Conservation (phyloP, 1,140 invertebrate genomes). For the Caenorhabditis briggsae region DNA sequence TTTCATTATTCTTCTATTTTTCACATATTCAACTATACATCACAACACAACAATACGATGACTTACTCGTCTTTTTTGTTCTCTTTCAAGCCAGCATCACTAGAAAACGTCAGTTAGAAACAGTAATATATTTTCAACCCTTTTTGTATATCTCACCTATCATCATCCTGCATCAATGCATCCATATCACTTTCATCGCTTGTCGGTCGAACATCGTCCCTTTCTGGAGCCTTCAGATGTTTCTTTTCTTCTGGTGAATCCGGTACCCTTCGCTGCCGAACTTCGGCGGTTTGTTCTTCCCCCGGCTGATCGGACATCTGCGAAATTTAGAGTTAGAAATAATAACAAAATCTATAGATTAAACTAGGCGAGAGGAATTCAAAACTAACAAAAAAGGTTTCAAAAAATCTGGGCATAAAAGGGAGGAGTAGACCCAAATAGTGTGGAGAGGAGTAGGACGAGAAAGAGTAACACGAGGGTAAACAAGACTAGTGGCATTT, state of each 20-base stretch:
- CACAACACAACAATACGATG: not conserved
- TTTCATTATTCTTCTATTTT: not conserved
- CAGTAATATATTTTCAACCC: not conserved
- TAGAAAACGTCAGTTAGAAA: constrained; percentile 8
- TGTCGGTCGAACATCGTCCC: constrained; percentile 56
- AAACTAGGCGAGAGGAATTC: not conserved
- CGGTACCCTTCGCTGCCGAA: not conserved
- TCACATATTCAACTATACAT: not conserved
- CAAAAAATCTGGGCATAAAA: not conserved
- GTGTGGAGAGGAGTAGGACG: not conserved
- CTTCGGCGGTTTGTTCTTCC: constrained; percentile 23
- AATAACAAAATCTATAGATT: not conserved
- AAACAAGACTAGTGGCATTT: constrained; percentile 32
- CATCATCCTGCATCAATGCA: constrained; percentile 58
- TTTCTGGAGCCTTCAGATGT: not conserved
- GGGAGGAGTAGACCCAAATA: constrained; percentile 7
- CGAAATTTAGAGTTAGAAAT: not conserved
- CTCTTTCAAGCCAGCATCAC: constrained; percentile 31
- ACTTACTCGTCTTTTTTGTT: constrained; percentile 50
- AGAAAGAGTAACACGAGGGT: constrained; percentile 42
- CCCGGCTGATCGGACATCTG: constrained; percentile 21
- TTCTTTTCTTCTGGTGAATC: constrained; percentile 4
- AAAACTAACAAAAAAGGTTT: not conserved
- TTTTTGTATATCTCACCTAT: constrained; percentile 44
- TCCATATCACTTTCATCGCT: constrained; percentile 66